Base-by-base conservation (phyloP, 2,113 vertebrate genomes). In the Rafetus swinhoei region DNA sequence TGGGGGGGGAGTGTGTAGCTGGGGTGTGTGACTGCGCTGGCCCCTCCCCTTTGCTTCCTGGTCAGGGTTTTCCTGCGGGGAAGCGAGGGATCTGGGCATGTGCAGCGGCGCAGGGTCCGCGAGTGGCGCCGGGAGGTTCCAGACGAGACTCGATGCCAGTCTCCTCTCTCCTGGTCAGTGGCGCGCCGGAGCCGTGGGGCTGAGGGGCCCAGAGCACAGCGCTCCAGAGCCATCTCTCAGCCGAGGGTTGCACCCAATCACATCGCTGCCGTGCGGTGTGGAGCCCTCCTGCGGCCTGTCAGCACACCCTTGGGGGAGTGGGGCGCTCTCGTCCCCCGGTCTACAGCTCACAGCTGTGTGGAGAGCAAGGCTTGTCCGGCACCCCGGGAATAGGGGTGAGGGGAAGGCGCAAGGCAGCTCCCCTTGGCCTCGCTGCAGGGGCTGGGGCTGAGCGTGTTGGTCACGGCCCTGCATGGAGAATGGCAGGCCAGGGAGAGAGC, bases 401-500 rank as follows among this genome's bases (percentile, higher is more conserved):
- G 56, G n/a, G 72, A 74, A 5, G 60, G 18, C 50, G 82, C 9
- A 69, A 9, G 18, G 16, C 65, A 35, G 90, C 0, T 86, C 19
- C 93, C 65, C 81, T n/a, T 87, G 81, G 74, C 35, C 45, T 87
- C 53, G 22, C 0, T 0, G 12, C 1, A 91, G 87, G 52, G 7
- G 82, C 95, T 79, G 69, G 35, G 2, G 7, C 29, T n/a, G 77
- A 86, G 57, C 77, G 79, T 93, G 54, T 45, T 96, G 93, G 87
- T 45, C 65, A 83, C 93, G 90, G 81, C 90, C 74, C 87, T 90
- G 39, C 39, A 45, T 84, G 79, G 50, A 32, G 79, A 86, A 86
- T 22, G 8, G 87, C 57, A 82, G 79, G 21, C n/a, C 53, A 55
- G 79, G 25, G 62, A 60, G 9, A 91, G 83, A 74, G 79, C 22